Base-by-base conservation (phyloP, 2,888 invertebrate genomes). In the Ecdyonurus torrentis region DNA sequence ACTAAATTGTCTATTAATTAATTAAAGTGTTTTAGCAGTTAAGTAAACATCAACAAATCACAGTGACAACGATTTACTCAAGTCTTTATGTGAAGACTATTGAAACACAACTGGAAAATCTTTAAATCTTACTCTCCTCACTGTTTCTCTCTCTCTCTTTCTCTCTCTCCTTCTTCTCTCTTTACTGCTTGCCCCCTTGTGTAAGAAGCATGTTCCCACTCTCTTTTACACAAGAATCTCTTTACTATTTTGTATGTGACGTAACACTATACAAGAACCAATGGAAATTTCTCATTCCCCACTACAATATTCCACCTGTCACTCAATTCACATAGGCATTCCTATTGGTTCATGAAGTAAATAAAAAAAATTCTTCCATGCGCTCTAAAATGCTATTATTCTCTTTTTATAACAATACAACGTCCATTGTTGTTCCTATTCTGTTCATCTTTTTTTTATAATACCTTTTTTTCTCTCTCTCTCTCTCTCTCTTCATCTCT, bases 41-140 rank as follows among this genome's bases (percentile, higher is more conserved):
- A n/a, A n/a, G 37, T 37, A 37, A 37, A 37, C 37, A 37, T 37
- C 37, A 37, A 37, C 37, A 37, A 37, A 37, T n/a, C 37, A 15
- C 37, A 37, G 7, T 37, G 37, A 37, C 37, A 15, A 37, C 37
- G 37, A 37, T 37, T 37, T 37, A 37, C n/a, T n/a, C 37, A 37
- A 37, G 37, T 37, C 37, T 37, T 37, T 37, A 37, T 37, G 37
- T 37, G 37, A 5, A 37, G 37, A 37, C 37, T 15, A 37, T 37
- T 37, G 37, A 37, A 15, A 37, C 37, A 37, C 37, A 37, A 60
- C 37, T 60, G 60, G 60, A 25, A 20, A 25, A 37, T 60, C 37
- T 60, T 25, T 60, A 60, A 25, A 25, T 60, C 25, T 58, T 58
- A 24, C 25, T 60, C 60, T 37, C 25, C 60, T 60, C 25, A 25